Base-by-base conservation (phyloP, 2,888 invertebrate genomes). In the Embidobia sp. region DNA sequence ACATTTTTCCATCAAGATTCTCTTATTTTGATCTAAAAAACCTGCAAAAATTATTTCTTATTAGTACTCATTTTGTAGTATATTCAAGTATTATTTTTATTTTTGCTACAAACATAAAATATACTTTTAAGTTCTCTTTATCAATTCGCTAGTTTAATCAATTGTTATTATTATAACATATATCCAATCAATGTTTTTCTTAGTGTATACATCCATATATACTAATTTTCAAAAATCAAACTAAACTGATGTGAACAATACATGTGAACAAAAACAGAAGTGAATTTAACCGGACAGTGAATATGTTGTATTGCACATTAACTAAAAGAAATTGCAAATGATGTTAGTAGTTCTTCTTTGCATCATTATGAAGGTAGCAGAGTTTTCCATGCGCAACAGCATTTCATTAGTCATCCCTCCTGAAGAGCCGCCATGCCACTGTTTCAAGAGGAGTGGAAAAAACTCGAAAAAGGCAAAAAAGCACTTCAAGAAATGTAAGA, bases 361-460 rank as follows among this genome's bases (percentile, higher is more conserved):
- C 87, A 91, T 92, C 88, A 92, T 92, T 89, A 92, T 92, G 92
- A 92, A 92, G 90, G 91, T 92, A 85, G 91, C 92, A 84, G 92
- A 92, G 89, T 91, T 91, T 85, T 91, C 91, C 55, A 85, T 86
- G 83, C 87, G 86, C 75, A 86, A 85, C 49, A 74, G 63, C 18
- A 85, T 85, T 61, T 77, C 83, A 48, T 81, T 85, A 61, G 81
- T 81, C 67, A 66, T 77, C 53, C 82, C 79, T 74, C 77, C 80
- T 80, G 83, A 81, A 78, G 83, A 84, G 22, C 77, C 84, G 48
- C 82, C 83, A 73, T 79, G 84, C 48, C 85, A 81, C 72, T 86
- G 79, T 81, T 81, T 81, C 59, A 86, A 84, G 76, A 83, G 82
- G 51, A 76, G 81, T 64, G 80, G 81, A 63, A 85, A 82, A 72